Base-by-base conservation (phyloP, 2,113 vertebrate species). In the Cyrtonyx montezumae region DNA sequence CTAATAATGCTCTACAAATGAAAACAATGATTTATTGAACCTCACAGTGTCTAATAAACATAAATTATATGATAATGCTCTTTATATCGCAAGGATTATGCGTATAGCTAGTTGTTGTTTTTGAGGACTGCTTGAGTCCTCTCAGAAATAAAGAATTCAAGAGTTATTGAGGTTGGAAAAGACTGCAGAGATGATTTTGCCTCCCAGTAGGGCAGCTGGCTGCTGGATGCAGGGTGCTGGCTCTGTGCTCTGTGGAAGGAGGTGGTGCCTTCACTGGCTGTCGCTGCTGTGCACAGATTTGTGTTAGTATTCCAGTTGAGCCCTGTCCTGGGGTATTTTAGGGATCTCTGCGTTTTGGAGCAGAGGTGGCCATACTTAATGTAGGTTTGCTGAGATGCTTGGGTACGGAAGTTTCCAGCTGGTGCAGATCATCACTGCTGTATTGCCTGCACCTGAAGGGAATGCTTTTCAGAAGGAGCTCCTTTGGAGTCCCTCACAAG, bases 1-100 rank as follows among this genome's bases (percentile, higher is more conserved):
- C 30, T 94, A 92, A 96, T 95, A 96, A 96, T 76, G 70, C 36
- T 83, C 68, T 89, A 65, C 93, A 97, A 95, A 94, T 85, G 79
- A 95, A 97, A 97, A 93, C 68, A 93, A 34, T 93, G 77, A 96
- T 95, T 96, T 95, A 93, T 90, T 83, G 59, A 80, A 91, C 56
- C 55, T 75, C 79, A 53, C 66, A 36, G 93, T 85, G 48, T 84
- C 76, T 90, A 94, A 91, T 90, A 95, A 92, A 81, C 67, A 48
- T 81, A 93, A 96, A 93, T 97, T 95, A 93, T 75, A 82, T 88
- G 68, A 62, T 88, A 96, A 94, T 76, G 45, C 37, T 40, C 66
- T 53, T 16, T n/a, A 2, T 2, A 2, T 81, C 84, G 77, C 59
- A 84, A 74, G 77, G 22, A 55, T 73, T 69, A 25, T 51, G 65